Conservation (phyloP, 1,140 invertebrate genomes). For the Ephestia elutella region DNA sequence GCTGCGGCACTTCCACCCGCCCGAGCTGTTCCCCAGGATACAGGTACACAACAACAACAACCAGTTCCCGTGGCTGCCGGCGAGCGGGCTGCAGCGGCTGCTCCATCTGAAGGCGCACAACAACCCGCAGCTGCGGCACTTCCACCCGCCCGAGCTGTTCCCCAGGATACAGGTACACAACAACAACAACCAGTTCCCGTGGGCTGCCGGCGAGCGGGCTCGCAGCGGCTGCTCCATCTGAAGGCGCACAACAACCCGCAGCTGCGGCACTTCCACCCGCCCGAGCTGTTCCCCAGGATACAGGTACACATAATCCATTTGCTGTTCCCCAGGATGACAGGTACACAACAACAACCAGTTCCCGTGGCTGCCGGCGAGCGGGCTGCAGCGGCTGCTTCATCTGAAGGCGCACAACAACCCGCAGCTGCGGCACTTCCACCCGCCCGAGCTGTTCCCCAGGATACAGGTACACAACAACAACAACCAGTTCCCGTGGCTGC, state of each 20-base stretch:
- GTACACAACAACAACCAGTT: slow-evolving; percentile 87
- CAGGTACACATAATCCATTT: too few relatives aligned
- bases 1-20: slow-evolving; percentile 89
- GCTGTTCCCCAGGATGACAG: too few relatives aligned
- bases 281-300: slow-evolving; percentile 89
- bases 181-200: slow-evolving; percentile 89
- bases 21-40: slow-evolving; percentile 89
- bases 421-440: slow-evolving; percentile 89
- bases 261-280: slow-evolving; percentile 89
- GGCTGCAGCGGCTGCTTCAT: slow-evolving; percentile 85
- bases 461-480: slow-evolving; percentile 84
- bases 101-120: slow-evolving; percentile 52
- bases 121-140: slow-evolving; percentile 84
- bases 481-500: slow-evolving; percentile 90
- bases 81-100: slow-evolving; percentile 84
- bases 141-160: slow-evolving; percentile 89
- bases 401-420: too few relatives aligned
- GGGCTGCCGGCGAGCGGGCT: slow-evolving; percentile 88
- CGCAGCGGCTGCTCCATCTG: slow-evolving; percentile 80
- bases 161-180: slow-evolving; percentile 84
- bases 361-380: slow-evolving; percentile 85
- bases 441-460: slow-evolving; percentile 88
- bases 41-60: slow-evolving; percentile 84
- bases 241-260: slow-evolving; percentile 72
- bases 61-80: slow-evolving; percentile 87